A percentile compares a stretch with the other conserved stretches of the same genome.
phyloP scores from a whole-genome alignment of 2,888 invertebrate species.

The Himalopsyche japonica region DNA sequence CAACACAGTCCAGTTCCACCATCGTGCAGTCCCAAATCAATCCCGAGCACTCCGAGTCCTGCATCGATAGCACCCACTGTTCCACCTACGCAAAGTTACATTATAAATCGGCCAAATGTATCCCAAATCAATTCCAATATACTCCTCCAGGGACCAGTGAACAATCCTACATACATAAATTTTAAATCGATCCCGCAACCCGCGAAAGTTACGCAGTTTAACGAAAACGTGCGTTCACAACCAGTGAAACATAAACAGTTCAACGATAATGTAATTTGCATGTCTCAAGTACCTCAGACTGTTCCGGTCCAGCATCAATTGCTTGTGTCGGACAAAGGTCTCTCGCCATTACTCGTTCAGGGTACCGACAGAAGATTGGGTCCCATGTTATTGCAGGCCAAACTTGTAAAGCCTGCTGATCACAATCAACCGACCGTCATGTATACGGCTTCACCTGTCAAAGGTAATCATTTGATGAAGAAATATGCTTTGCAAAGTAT shows the following conservation, averaged over 20 bases:
- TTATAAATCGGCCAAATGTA: slow-evolving; percentile 8
- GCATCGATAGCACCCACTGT: not conserved
- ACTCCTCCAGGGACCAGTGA: slow-evolving; percentile 23
- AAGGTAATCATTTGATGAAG: not conserved
- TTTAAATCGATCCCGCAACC: slow-evolving; percentile 20
- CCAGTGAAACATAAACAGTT: slow-evolving; percentile 12
- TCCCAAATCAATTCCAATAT: slow-evolving; percentile 16
- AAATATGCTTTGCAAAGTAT: no score
- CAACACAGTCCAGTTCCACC: not conserved
- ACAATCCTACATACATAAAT: slow-evolving; percentile 24
- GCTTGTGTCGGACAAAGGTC: slow-evolving; percentile 50
- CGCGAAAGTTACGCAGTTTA: not conserved
- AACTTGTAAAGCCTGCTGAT: slow-evolving; percentile 58
- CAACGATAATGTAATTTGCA: slow-evolving; percentile 3
- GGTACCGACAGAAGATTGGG: slow-evolving; percentile 55
- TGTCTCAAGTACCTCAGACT: slow-evolving; percentile 33
- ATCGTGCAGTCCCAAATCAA: not conserved
- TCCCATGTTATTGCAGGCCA: slow-evolving; percentile 69
- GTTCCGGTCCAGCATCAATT: slow-evolving; percentile 48
- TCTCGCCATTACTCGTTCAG: slow-evolving; percentile 54
- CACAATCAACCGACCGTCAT: slow-evolving; percentile 53
- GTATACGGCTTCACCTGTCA: slow-evolving; percentile 53
- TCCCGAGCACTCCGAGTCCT: not conserved
- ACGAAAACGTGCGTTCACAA: not conserved
- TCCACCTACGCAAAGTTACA: not conserved